Percentiles rank a stretch among this genome's conserved stretches.
These are phyloP conservation scores for Andrena dorsata DNA, from an alignment of 2,888 invertebrate species.

Conservation along the genomic window DNA sequence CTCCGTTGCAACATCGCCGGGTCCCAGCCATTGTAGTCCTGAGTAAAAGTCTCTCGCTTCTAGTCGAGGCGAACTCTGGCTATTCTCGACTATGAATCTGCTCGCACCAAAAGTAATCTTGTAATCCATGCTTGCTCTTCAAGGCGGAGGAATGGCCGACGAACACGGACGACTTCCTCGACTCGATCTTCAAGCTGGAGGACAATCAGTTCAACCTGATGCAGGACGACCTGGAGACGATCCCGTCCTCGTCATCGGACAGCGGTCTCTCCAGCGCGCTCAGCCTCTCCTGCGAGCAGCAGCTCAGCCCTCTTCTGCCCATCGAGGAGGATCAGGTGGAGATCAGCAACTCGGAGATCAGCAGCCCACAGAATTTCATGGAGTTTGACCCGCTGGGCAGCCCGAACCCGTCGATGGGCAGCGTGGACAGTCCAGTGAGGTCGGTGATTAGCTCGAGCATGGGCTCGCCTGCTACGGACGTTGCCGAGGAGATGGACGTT, in stretches of 20 bases:
- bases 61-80: too few species aligned
- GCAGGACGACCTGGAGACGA: slow-evolving; percentile 86
- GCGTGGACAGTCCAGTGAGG: slow-evolving; percentile 75
- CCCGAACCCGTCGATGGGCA: slow-evolving; percentile 77
- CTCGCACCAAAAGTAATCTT: not conserved
- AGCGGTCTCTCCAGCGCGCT: slow-evolving; percentile 89
- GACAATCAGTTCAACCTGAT: slow-evolving; percentile 86
- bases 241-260: slow-evolving; percentile 88
- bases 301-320: slow-evolving; percentile 86
- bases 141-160: slow-evolving; percentile 85
- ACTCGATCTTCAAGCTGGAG: slow-evolving; percentile 89
- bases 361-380: slow-evolving; percentile 77
- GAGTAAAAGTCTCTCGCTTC: too few species aligned
- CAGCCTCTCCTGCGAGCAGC: slow-evolving; percentile 86
- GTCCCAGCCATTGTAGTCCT: not conserved
- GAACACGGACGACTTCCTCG: slow-evolving; percentile 89
- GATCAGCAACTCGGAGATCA: slow-evolving; percentile 73
- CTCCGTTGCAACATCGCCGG: not conserved
- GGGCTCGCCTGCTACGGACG: slow-evolving; percentile 79
- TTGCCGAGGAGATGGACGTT: slow-evolving; percentile 76
- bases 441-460: slow-evolving; percentile 80
- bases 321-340: slow-evolving; percentile 81
- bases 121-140: slow-evolving; percentile 17
- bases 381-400: slow-evolving; percentile 79
- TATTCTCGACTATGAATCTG: not conserved